These are phyloP conservation scores for Loriculus beryllinus DNA, from an alignment of 2,797 vertebrate species.

Conservation along the genomic window DNA sequence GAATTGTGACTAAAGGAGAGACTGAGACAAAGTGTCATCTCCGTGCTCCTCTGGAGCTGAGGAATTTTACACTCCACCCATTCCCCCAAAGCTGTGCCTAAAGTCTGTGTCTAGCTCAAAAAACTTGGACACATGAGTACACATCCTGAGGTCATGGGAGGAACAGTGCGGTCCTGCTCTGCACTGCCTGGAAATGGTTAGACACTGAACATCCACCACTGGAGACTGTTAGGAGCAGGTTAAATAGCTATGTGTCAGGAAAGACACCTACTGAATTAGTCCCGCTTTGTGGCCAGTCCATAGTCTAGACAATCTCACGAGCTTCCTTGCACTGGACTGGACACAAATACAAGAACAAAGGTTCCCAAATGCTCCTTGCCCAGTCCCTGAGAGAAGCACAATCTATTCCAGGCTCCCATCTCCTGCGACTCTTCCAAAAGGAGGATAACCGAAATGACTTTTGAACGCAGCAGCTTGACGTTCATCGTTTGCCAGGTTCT, in stretches of 20 bases:
- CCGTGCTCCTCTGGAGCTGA: background rate
- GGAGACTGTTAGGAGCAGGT: background rate
- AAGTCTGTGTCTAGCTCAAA: background rate
- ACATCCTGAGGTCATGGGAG: fast-evolving
- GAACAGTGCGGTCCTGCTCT: background rate
- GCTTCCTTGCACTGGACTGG: background rate
- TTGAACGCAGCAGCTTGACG: background rate
- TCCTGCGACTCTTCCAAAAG: background rate
- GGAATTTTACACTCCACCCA: background rate
- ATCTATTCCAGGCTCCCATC: background rate
- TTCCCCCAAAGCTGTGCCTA: background rate
- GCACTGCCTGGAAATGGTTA: background rate
- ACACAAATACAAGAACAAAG: background rate
- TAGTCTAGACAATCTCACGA: background rate
- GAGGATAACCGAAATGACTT: background rate
- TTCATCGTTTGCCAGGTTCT: background rate
- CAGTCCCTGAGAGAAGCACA: background rate
- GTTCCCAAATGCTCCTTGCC: background rate
- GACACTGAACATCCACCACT: background rate
- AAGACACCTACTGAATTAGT: background rate
- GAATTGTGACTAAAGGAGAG: background rate
- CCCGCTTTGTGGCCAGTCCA: background rate
- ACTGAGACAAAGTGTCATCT: background rate
- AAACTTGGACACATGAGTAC: background rate
- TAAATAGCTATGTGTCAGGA: background rate